phyloP scores from a whole-genome alignment of 2,797 vertebrate species.

The Hoplostethus atlanticus region DNA sequence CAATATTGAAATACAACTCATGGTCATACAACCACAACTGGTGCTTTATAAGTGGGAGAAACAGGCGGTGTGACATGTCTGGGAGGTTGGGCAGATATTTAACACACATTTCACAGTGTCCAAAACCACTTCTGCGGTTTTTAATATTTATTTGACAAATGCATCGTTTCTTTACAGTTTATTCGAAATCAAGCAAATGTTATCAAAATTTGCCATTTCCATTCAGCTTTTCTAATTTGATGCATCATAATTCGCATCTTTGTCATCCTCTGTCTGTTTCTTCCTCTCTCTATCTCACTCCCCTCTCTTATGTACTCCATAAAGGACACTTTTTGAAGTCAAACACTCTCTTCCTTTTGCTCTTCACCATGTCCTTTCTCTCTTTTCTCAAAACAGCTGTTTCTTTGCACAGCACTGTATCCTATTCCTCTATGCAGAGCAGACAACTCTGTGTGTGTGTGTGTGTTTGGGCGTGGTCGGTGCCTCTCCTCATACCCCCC shows the following conservation, averaged over 20 bases:
- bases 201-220: no score
- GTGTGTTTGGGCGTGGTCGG: slow-evolving; percentile 52
- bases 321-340: no score
- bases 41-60: slow-evolving; percentile 55
- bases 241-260: no score
- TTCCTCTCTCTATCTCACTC: not conserved
- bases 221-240: no score
- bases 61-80: slow-evolving; percentile 59
- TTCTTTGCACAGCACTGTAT: not conserved
- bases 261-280: slow-evolving; percentile 4
- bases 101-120: slow-evolving; percentile 47
- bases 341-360: not conserved
- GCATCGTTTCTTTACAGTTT: no score
- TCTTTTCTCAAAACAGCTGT: not conserved
- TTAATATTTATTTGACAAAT: no score
- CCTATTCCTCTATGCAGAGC: slow-evolving; percentile 11
- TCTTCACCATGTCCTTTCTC: not conserved
- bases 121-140: slow-evolving; percentile 23
- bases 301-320: not conserved
- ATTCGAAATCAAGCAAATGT: no score
- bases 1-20: slow-evolving; percentile 19
- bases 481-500: slow-evolving; percentile 49
- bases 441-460: slow-evolving; percentile 12
- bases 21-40: slow-evolving; percentile 45
- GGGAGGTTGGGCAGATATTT: slow-evolving; percentile 39